Base-by-base conservation (phyloP, 2,888 invertebrate species). In the Aspidiotus rigidus region DNA sequence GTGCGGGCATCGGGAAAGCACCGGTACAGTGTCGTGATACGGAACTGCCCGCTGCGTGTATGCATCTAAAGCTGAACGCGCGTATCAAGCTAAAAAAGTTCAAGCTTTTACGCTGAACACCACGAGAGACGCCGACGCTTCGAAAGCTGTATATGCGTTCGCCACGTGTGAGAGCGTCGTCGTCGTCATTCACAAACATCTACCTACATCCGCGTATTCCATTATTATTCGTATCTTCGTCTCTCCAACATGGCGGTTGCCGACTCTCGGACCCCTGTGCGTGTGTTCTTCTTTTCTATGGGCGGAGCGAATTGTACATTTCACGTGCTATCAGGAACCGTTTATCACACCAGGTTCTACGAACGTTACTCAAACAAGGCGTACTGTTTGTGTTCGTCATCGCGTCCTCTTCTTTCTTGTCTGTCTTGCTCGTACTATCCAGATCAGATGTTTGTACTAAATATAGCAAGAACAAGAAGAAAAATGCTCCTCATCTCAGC, bases 171-270 rank as follows among this genome's bases (percentile, higher is more conserved):
- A 64, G 64, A 64, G 55, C 44, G 53, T 64, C 59, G 39, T 59
- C 41, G 28, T 28, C 28, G 28, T 28, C 28, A 28, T 64, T n/a
- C 40, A 64, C 64, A 53, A 54, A 64, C 41, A 64, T 64, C 64
- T 64, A 64, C 66, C 66, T 66, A 66, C 66, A 66, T 66, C 59
- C 59, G 66, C 56, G 57, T 66, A 44, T 66, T 55, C 66, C 66
- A 66, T 66, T 66, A 66, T 66, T 57, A 66, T 57, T 49, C 59
- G 42, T 59, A 49, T 64, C 57, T 64, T 56, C 57, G 60, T 66
- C 66, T 57, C 66, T 57, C 59, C 66, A 66, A 66, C 66, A 66
- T 59, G 66, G 57, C 59, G 66, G 66, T 11, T 49, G n/a, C 16
- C 15, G 17, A 7, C 7, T 9, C 16, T 28, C 39, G 9, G 41